Base-by-base conservation (phyloP, 2,797 vertebrate species). In the Poecilia gillii region DNA sequence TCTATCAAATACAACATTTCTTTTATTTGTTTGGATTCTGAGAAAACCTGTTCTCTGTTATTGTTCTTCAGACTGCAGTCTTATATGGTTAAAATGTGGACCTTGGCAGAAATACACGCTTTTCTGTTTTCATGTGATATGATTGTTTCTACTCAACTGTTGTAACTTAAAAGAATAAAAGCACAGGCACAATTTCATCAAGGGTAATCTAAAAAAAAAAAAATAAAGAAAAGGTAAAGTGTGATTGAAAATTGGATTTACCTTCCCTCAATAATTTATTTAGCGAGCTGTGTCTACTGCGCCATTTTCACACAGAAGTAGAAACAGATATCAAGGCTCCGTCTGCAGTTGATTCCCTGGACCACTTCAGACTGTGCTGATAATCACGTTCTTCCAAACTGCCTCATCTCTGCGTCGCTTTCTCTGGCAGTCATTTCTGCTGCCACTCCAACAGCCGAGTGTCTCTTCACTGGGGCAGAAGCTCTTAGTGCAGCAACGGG, bases 391-490 rank as follows among this genome's bases (percentile, higher is more conserved):
- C 66, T 74, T 73, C 62, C 84, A 84, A 87, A 87, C 84, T 72
- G 78, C 64, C 71, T 90, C 82, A 80, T 74, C 79, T 81, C 76
- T 83, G 78, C 47, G 53, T 83, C 31, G 47, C 57, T 83, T 76
- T 88, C 77, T 74, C 53, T 78, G 64, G 62, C 77, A 79, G 77
- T 79, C 79, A 70, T 85, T 76, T 81, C 64, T 76, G 66, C 84
- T 81, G 81, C 85, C 87, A 84, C 84, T 89, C 87, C 12, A 55
- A 84, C 72, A 81, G 82, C 86, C 85, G 73, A 84, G 83, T 84
- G 79, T 83, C 85, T 87, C 47, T 41, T 84, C 41, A 3, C 82
- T 90, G 87, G 91, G 88, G 81, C 81, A 79, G 72, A 85, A 85
- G 85, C 85, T 85, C 73, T 74, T 80, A 86, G 81, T 81, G 81